Evolutionary conservation across 2,113 vertebrate genomes (phyloP).

Genomic region (Dromaius novaehollandiae): DNA sequence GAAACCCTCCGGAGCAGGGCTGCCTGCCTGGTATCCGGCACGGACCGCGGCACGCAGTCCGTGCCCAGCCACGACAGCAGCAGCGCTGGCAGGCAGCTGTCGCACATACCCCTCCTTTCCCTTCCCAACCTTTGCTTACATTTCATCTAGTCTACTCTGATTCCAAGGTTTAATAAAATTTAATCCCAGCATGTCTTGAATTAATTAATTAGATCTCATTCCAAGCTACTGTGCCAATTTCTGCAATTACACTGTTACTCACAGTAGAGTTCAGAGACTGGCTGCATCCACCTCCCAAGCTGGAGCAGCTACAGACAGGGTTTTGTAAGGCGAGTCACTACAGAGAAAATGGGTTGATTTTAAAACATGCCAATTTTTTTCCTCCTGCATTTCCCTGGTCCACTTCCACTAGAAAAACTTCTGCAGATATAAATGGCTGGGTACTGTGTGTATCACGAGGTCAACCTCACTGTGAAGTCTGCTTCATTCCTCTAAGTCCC

Average conservation of each 20-base stretch:
- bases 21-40: background rate
- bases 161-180: background rate
- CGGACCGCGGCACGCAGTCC: too few relatives aligned
- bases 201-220: background rate
- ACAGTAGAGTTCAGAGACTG: background rate
- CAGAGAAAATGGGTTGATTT: background rate
- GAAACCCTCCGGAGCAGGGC: background rate
- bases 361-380: background rate
- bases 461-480: background rate
- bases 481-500: background rate
- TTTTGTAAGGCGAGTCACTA: rapidly evolving
- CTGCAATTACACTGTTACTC: background rate
- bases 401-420: background rate
- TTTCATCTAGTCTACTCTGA: background rate
- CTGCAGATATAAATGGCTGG: background rate
- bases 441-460: rapidly evolving
- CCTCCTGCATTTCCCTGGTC: background rate
- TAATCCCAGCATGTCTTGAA: background rate
- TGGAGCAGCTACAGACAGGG: background rate
- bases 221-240: background rate
- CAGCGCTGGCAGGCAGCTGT: background rate
- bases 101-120: background rate
- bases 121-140: constrained; percentile 6
- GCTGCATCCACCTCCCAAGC: background rate
- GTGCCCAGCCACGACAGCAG: rapidly evolving